Conservation (phyloP, 2,797 vertebrate species). For the Ctenopoma kingsleyae region DNA sequence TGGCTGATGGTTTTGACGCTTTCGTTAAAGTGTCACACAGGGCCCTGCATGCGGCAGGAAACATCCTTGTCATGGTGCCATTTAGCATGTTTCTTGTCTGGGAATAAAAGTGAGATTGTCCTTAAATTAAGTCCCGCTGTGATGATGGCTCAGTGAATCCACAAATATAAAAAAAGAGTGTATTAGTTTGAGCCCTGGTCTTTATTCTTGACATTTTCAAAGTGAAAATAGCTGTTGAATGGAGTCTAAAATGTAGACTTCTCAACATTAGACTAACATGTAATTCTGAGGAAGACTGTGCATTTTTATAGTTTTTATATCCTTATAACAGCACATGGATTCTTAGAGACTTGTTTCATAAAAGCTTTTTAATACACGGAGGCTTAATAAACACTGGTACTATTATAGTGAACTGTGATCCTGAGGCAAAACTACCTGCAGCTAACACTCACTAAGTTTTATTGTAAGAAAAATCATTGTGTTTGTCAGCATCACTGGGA, state of each 20-base stretch:
- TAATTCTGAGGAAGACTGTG: not conserved
- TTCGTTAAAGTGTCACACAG: slow-evolving; percentile 5
- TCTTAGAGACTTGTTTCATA: not conserved
- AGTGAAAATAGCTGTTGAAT: slow-evolving; percentile 2
- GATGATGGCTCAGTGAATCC: not conserved
- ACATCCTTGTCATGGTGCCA: not conserved
- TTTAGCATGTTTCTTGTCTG: not conserved
- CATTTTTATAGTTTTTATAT: slow-evolving; percentile 5
- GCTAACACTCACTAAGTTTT: not conserved
- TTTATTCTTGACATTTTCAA: slow-evolving; percentile 7
- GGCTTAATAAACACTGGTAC: not conserved
- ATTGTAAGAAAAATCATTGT: not conserved
- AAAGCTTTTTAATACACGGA: slow-evolving; percentile 3
- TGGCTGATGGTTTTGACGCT: slow-evolving; percentile 1
- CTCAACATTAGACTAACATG: not conserved
- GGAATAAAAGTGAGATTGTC: slow-evolving; percentile 9
- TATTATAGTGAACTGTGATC: not conserved
- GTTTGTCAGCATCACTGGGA: not conserved
- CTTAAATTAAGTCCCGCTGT: not conserved
- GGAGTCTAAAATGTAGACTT: slow-evolving; percentile 3
- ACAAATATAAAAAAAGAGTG: not conserved
- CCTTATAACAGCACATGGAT: not conserved
- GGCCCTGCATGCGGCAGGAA: not conserved
- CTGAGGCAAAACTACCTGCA: not conserved
- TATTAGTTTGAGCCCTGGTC: not conserved